These are phyloP conservation scores for Corythornis vintsioides DNA, from an alignment of 2,113 vertebrate species.

Conservation along the genomic window DNA sequence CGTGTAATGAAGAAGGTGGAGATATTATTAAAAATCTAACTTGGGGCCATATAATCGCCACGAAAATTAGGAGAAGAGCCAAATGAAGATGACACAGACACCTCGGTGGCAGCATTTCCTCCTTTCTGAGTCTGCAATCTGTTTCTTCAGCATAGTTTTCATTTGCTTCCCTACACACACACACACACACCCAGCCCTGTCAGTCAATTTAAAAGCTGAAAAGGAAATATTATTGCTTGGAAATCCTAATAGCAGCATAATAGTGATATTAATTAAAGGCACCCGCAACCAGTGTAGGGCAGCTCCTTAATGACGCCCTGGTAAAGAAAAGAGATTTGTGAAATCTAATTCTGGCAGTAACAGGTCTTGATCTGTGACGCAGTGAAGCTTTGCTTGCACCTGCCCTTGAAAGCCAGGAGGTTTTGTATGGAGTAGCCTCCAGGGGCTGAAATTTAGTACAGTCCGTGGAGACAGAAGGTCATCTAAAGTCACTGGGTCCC, in stretches of 20 bases:
- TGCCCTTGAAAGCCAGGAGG: slow-evolving; percentile 79
- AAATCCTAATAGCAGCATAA: background rate
- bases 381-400: slow-evolving; percentile 81
- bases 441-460: slow-evolving; percentile 83
- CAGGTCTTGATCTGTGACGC: slow-evolving; percentile 77
- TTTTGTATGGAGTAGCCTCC: slow-evolving; percentile 83
- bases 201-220: background rate
- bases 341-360: slow-evolving; percentile 80
- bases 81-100: background rate
- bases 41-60: background rate
- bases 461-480: slow-evolving; percentile 79
- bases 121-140: background rate
- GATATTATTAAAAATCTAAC: background rate
- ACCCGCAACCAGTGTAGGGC: background rate
- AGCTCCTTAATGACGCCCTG: slow-evolving; percentile 70
- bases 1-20: background rate
- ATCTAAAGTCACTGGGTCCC: slow-evolving; percentile 81
- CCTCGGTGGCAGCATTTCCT: background rate
- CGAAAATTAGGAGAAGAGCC: background rate
- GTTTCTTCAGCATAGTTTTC: background rate
- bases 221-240: background rate
- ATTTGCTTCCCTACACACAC: background rate
- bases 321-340: slow-evolving; percentile 73
- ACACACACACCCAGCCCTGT: background rate
- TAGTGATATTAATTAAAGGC: slow-evolving; percentile 41